Evolutionary conservation across 2,113 vertebrate species (phyloP).

Genomic region (Aphyosemion australe): DNA sequence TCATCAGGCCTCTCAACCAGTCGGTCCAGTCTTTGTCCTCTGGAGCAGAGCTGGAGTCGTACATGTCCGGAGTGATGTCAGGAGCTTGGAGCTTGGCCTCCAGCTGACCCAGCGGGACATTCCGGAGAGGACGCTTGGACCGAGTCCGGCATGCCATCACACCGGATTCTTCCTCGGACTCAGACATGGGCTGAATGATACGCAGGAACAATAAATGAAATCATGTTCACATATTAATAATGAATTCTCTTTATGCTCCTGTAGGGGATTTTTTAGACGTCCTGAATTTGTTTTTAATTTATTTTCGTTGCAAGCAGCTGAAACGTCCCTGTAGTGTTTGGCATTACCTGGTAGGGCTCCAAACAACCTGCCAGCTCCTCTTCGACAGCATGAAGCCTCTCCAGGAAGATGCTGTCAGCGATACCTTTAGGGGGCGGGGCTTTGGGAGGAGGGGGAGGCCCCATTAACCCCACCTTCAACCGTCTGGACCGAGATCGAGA

Average conservation of each 20-base stretch:
- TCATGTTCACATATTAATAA: too few species aligned
- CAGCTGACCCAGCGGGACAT: constrained; percentile 88
- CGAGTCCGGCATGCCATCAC: constrained; percentile 91
- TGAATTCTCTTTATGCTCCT: too few species aligned
- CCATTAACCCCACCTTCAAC: constrained; percentile 87
- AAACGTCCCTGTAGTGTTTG: too few species aligned
- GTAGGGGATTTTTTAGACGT: too few species aligned
- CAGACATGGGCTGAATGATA: constrained; percentile 31
- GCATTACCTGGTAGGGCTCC: constrained; percentile 88
- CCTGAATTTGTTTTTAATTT: too few species aligned
- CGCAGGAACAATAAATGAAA: neutral
- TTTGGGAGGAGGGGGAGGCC: constrained; percentile 87
- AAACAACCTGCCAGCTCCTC: constrained; percentile 90
- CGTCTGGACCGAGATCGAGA: constrained; percentile 67
- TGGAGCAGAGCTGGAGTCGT: constrained; percentile 82
- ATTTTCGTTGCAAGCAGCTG: too few species aligned
- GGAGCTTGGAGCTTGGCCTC: constrained; percentile 93
- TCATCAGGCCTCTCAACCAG: constrained; percentile 93
- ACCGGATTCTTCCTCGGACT: constrained; percentile 65
- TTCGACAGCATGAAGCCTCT: constrained; percentile 93
- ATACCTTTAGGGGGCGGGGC: constrained; percentile 67
- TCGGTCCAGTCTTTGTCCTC: constrained; percentile 94
- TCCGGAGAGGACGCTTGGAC: constrained; percentile 89
- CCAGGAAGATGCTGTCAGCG: constrained; percentile 89
- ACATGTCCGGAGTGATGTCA: constrained; percentile 96